Evolutionary conservation across 2,797 vertebrate species (phyloP), one percentile per base, ranked within the genome.

Genomic region (Clamator glandarius): DNA sequence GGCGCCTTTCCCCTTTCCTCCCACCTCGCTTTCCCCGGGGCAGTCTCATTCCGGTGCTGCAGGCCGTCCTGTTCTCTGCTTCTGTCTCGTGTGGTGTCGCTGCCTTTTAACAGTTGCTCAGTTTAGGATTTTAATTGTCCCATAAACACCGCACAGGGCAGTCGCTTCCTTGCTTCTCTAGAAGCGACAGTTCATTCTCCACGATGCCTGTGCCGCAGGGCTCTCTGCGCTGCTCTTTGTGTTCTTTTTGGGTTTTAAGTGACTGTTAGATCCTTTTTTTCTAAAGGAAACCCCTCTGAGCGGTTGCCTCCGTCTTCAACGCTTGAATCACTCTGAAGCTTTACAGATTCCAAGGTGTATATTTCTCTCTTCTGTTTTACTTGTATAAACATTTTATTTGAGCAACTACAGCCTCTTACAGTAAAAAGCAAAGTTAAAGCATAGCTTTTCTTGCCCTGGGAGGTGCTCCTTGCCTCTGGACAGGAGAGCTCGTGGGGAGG

Each of bases 341-440:
- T 97, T 92, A 77, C 77, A 51, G 92, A 50, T 94, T 42, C 91
- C 74, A 44, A 94, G 96, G 41, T 97, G 81, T 97, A 92, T 55
- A 84, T 97, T 96, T 97, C 16, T 51, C 11, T 62, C 87, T 93
- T 84, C 92, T 81, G 61, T 87, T 96, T 96, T 89, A 73, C 93
- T 64, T 86, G 93, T 97, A 78, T 76, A 89, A 96, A 95, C 95
- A 16, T 95, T 92, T 96, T 79, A 82, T 54, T 93, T 5, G 50
- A 91, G 89, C 87, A 88, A 44, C 88, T 76, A 59, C 70, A 75
- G 87, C 93, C 94, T 94, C 90, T 70, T 58, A 29, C 55, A 54
- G 58, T 46, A 64, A 51, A 46, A 79, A 87, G 84, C 28, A 57
- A 70, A 80, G 87, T 54, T 35, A 10, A 85, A 70, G 41, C 4